Base-by-base conservation (phyloP, 2,113 vertebrate species). In the Sander vitreus region DNA sequence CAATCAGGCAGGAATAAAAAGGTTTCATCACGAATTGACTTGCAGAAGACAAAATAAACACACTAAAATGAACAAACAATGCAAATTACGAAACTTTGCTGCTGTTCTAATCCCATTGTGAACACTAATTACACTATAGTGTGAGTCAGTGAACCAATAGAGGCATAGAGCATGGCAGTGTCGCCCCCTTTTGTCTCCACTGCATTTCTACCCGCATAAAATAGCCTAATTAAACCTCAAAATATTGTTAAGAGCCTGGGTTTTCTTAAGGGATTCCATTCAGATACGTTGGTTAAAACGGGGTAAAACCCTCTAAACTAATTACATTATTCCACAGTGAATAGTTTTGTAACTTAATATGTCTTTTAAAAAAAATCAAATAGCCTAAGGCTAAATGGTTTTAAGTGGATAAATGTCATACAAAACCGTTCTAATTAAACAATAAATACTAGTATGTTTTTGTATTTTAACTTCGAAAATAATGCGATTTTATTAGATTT, bases 161-260 rank as follows among this genome's bases (percentile, higher is more conserved):
- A 16, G 2, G 4, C 2, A 67, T 87, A 64, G 18, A 66, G 57
- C 57, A 64, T 62, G 76, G 10, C 59, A 57, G 69, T 92, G 90
- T 94, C 93, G 93, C 93, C 93, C 92, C 81, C 92, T 92, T 89
- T 89, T 87, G 93, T 77, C 79, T 81, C 12, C 13, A 43, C 25
- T 60, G 43, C 16, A 57, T 51, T 75, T 36, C 14, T 66, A 78
- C 84, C 51, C 39, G 48, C 25, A 23, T 65, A n/a, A 57, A 59
- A 11, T 67, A 43, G 39, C 39, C 39, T 43, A 0, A n/a, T 58
- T 10, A 30, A 71, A 43, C 16, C 45, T 25, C 19, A 5, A 47
- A 81, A 59, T 7, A 14, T 1, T 16, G 19, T 45, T 36, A 27
- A 21, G 6, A 36, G 6, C 18, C 2, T 36, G 4, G 0, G 19